A percentile compares a stretch with the other conserved stretches of the same genome.
These are phyloP conservation scores for Dermochelys coriacea DNA, from an alignment of 2,797 vertebrate genomes.

Conservation along the genomic window DNA sequence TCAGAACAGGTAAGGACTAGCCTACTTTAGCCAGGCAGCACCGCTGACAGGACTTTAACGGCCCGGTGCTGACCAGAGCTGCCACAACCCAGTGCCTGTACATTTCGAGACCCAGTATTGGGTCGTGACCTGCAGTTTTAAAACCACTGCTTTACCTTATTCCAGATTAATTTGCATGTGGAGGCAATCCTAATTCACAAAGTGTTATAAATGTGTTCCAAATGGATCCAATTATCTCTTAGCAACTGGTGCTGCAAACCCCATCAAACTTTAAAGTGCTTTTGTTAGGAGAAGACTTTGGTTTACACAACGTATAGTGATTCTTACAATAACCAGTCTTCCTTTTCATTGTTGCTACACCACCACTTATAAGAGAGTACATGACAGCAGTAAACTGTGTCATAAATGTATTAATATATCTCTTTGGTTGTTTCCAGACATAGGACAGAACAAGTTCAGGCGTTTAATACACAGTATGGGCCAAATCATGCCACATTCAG, in stretches of 20 bases:
- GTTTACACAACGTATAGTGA: background rate
- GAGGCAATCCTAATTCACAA: background rate
- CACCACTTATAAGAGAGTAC: background rate
- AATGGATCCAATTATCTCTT: background rate
- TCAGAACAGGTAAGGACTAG: too few species aligned
- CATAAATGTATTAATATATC: rapidly evolving
- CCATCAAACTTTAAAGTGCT: rapidly evolving
- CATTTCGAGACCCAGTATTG: too few species aligned
- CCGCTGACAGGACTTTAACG: too few species aligned
- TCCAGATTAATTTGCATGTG: background rate
- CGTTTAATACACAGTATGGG: rapidly evolving
- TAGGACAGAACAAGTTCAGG: rapidly evolving
- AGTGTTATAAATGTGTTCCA: background rate
- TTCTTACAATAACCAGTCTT: background rate
- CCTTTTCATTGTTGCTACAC: background rate
- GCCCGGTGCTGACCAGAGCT: too few species aligned
- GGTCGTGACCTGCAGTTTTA: too few species aligned
- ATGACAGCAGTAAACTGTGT: background rate
- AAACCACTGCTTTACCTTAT: background rate
- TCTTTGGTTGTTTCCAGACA: background rate
- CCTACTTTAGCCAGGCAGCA: too few species aligned
- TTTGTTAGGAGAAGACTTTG: background rate
- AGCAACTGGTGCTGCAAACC: background rate
- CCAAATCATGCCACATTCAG: rapidly evolving
- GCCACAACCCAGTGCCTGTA: rapidly evolving